Conservation (phyloP, 2,797 vertebrate genomes). For the Sebastes flavidus region DNA sequence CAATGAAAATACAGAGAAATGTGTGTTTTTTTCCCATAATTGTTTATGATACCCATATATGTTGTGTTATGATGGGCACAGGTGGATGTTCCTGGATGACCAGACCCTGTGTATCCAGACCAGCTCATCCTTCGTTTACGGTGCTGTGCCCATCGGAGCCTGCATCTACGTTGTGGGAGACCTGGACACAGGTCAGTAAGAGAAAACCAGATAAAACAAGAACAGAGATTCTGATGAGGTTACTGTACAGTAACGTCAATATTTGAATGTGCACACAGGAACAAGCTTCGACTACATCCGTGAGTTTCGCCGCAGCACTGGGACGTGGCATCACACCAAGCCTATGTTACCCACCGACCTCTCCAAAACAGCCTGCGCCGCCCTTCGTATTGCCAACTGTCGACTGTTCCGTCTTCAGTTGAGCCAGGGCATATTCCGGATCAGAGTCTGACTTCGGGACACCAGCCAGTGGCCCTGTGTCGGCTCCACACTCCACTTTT, state of each 20-base stretch:
- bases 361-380: conserved; percentile 90
- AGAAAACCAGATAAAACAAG: too few relatives aligned
- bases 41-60: not conserved
- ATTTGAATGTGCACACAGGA: conserved; percentile 75
- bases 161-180: conserved; percentile 98
- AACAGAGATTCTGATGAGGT: too few relatives aligned
- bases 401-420: conserved; percentile 96
- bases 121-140: conserved; percentile 96
- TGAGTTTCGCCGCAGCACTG: conserved; percentile 94
- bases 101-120: conserved; percentile 94
- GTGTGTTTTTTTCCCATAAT: not conserved
- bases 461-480: not conserved
- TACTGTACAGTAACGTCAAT: accelerated
- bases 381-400: conserved; percentile 95
- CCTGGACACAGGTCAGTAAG: conserved; percentile 92
- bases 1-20: not conserved
- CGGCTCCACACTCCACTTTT: not conserved
- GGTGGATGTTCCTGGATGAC: conserved; percentile 97
- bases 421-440: conserved; percentile 92
- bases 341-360: conserved; percentile 90
- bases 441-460: conserved; percentile 83
- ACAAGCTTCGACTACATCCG: conserved; percentile 95
- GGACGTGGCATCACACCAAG: conserved; percentile 94
- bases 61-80: conserved; percentile 59
- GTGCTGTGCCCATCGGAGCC: conserved; percentile 94